Base-by-base conservation (phyloP, 1,140 invertebrate species). In the Eriosoma lanigerum region DNA sequence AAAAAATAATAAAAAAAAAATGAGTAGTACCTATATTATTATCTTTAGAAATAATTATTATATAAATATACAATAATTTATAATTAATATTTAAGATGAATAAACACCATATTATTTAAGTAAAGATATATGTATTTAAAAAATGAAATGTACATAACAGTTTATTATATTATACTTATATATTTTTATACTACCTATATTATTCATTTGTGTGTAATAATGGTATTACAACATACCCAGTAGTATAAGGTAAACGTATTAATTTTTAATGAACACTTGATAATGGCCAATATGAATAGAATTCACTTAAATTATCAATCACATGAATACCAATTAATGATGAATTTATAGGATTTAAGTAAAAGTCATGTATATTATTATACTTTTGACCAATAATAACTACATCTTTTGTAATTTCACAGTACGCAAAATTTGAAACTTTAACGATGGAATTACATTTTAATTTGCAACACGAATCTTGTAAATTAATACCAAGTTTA, bases 391-490 rank as follows among this genome's bases (percentile, higher is more conserved):
- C 58, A 10, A 60, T 60, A 17, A 62, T 17, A 62, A 62, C 58
- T 4, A 62, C 29, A n/a, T 80, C 75, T 60, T 58, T 80, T 21
- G 58, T 12, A n/a, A 15, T 62, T 15, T 62, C 6, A 32, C 58
- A 29, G 26, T 62, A 62, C 2, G 24, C 58, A 62, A 62, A 62
- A 62, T 62, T 62, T 32, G n/a, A 21, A 62, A 62, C 26, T 62
- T 62, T 10, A 62, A 62, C 26, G 17, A 62, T 24, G 26, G 58
- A 29, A 24, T 62, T 62, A 24, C 58, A 62, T 32, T 62, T 62
- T 62, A 62, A 62, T 62, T 62, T 62, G 17, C 58, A 62, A 29
- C 58, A 62, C 19, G 58, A 62, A 32, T 62, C 58, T 29, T 62
- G 21, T 62, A 62, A 24, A 32, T 62, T 62, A 12, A 62, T 3